Evolutionary conservation across 2,888 invertebrate genomes (phyloP).

Genomic region (Lydus trimaculatus): DNA sequence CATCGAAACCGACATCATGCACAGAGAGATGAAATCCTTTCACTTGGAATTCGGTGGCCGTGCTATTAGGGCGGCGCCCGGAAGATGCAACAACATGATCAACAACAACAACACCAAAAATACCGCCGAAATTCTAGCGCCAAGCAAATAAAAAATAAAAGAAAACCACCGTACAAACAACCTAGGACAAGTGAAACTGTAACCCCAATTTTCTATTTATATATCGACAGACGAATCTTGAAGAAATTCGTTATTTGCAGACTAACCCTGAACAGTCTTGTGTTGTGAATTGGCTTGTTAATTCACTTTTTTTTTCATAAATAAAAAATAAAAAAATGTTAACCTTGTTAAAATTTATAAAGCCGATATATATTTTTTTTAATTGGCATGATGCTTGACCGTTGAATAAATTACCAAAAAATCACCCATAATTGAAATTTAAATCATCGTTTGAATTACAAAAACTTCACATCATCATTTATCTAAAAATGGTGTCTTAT

Average conservation of each 20-base stretch:
- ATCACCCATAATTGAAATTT: not conserved
- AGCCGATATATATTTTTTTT: not conserved
- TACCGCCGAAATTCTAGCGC: not conserved
- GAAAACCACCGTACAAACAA: not conserved
- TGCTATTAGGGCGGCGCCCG: conserved; percentile 16
- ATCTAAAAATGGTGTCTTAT: not conserved
- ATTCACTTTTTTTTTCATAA: not conserved
- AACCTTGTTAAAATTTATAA: not conserved
- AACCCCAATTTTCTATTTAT: not conserved
- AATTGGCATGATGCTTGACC: not conserved
- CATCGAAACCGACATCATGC: conserved; percentile 50
- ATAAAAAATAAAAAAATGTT: no score
- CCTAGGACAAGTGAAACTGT: not conserved
- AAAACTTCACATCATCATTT: not conserved
- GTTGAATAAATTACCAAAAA: not conserved
- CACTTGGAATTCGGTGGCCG: conserved; percentile 41
- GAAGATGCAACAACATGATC: not conserved
- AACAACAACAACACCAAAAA: conserved; percentile 1
- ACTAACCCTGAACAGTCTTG: not conserved
- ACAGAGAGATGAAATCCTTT: conserved; percentile 46
- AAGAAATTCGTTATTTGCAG: not conserved
- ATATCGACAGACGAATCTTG: not conserved
- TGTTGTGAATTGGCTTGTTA: not conserved
- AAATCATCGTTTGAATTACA: not conserved
- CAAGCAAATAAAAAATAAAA: not conserved